Evolutionary conservation across 2,113 vertebrate species (phyloP), one percentile per base, ranked within the genome.

Genomic region (Barnardius zonarius): DNA sequence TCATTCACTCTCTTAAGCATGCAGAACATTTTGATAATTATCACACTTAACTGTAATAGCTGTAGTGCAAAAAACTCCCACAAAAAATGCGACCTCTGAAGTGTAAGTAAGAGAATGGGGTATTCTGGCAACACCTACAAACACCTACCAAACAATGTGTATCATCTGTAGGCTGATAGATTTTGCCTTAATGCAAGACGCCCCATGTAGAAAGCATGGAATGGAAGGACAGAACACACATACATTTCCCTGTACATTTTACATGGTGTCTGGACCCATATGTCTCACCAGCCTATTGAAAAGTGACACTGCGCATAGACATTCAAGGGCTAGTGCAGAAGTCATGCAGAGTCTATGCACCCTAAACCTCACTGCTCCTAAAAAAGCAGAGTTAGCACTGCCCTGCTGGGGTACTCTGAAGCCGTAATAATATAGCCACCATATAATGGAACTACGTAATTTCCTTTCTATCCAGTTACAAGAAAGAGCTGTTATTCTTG

Each of bases 131-230:
- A 57, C 17, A 49, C 4, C 19, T 39, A 35, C 15, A 5, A 72
- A 67, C 17, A 49, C 4, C 19, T 39, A 35, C 15, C 5, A 72
- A 67, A 25, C 13, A 64, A 63, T 6, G 25, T 22, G 19, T 7
- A 6, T 8, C 2, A 1, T 4, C 33, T n/a, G 3, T 37, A 37
- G 37, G 37, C 9, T 28, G 17, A 27, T 64, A 74, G 11, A 11
- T 24, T 83, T 62, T 74, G 28, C 7, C 6, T n/a, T 19, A 33
- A 11, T 18, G 43, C 6, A 73, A 63, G 39, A 9, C 6, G 67
- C 14, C 3, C 0, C 2, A 2, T 1, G 2, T 5, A 54, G 28
- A 54, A 69, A 24, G 10, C 6, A 6, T 41, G 17, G 46, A 74
- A 62, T 9, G 37, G 35, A 83, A 83, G 43, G 33, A 75, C 43